Conservation (phyloP, 2,888 invertebrate species). For the Amiota mariae region DNA sequence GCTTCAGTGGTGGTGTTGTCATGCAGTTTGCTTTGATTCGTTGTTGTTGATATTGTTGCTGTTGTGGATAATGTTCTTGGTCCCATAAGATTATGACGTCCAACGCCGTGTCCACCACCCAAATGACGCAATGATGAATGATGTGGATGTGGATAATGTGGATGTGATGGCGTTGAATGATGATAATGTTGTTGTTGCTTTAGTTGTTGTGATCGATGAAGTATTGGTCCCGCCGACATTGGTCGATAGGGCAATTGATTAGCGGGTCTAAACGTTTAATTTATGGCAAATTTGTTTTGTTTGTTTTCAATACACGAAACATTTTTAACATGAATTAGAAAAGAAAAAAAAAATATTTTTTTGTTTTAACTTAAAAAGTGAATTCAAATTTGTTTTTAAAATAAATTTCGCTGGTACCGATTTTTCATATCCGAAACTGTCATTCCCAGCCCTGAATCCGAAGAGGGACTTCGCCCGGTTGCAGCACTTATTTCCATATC, state of each 20-base stretch:
- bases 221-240: constrained; percentile 73
- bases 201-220: constrained; percentile 70
- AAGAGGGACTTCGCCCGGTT: constrained; percentile 89
- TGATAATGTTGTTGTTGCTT: constrained; percentile 49
- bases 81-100: constrained; percentile 30
- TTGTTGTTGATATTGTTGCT: constrained; percentile 43
- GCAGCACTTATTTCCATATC: constrained; percentile 74
- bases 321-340: not conserved
- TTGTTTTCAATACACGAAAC: not conserved
- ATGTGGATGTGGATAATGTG: constrained; percentile 53
- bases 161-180: constrained; percentile 48
- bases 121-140: constrained; percentile 72
- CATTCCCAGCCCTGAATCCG: constrained; percentile 95
- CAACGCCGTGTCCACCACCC: constrained; percentile 54
- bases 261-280: constrained; percentile 65
- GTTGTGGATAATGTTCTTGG: constrained; percentile 42
- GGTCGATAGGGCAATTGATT: constrained; percentile 73
- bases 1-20: constrained; percentile 37
- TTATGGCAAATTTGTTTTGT: not conserved
- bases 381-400: not conserved
- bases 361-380: not conserved
- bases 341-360: constrained; percentile 11
- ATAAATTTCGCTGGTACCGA: constrained; percentile 75
- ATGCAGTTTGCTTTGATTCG: constrained; percentile 57
- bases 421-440: constrained; percentile 84